Evolutionary conservation across 2,797 vertebrate species (phyloP), one percentile per base, ranked within the genome.

Genomic region (Cryptoblepharus egeriae): DNA sequence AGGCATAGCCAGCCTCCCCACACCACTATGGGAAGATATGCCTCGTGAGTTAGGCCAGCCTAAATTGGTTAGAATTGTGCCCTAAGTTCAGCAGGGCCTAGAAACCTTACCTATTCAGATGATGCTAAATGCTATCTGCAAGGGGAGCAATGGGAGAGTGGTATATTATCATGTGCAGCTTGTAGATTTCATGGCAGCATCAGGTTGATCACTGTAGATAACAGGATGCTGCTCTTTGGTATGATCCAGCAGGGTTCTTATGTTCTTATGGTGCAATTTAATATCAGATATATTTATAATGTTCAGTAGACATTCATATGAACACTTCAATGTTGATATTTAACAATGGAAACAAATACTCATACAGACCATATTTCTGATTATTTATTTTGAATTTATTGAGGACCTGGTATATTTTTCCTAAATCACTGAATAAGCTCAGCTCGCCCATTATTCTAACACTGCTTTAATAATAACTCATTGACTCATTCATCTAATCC

Each of bases 321-420:
- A 74, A 5, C 52, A 74, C 55, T 20, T 26, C 9, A 26, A 13
- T 74, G 4, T 30, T 55, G 8, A 57, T 57, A 58, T 58, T 35
- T 58, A 37, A 58, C n/a, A 37, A 35, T 55, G 20, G 87, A 80
- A 81, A 85, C 15, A 35, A 87, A 88, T 87, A 81, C 76, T 71
- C 85, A 55, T 73, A 20, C 30, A 24, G 58, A 58, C 35, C 32
- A 75, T 75, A 26, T 60, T 60, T 37, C 35, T 60, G 90, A 87
- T 60, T 89, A 87, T 37, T 37, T 28, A 13, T 75, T 75, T 75
- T 60, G 30, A 12, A 75, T 35, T 7, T 2, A 58, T 37, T 70
- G 68, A 22, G 5, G 55, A 20, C 4, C 32, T 55, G 3, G 9
- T 55, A 13, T 72, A 57, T 30, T 30, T 57, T 55, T 57, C 30